Conservation (phyloP, 1,140 invertebrate species). For the Aphelinus atriplicis region DNA sequence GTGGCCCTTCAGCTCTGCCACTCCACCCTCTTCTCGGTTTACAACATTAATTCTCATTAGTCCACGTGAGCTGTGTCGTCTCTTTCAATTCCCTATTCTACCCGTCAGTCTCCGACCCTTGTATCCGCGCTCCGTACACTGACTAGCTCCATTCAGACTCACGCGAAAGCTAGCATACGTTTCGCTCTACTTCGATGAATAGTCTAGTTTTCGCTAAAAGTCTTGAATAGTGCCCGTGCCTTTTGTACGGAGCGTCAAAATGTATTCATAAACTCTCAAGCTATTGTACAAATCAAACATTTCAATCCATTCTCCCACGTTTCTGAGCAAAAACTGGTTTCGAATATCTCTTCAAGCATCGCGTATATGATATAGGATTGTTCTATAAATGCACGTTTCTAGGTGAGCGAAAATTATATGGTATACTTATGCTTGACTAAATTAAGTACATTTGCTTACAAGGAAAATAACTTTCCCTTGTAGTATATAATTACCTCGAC, state of each 20-base stretch:
- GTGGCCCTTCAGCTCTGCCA: constrained; percentile 72
- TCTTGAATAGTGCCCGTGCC: too few relatives aligned
- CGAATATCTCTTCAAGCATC: too few relatives aligned
- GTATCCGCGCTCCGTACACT: background rate
- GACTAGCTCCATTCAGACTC: background rate
- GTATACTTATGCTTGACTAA: too few relatives aligned
- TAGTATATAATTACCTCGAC: constrained; percentile 68
- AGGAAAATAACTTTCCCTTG: background rate
- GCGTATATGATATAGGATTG: too few relatives aligned
- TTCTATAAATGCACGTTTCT: too few relatives aligned
- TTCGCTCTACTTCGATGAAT: too few relatives aligned
- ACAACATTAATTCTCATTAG: background rate
- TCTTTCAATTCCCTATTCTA: background rate
- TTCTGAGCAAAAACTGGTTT: background rate
- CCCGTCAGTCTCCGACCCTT: background rate
- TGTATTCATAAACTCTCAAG: too few relatives aligned
- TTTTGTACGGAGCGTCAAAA: too few relatives aligned
- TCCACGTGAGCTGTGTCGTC: background rate
- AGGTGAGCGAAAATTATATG: too few relatives aligned
- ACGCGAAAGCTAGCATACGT: too few relatives aligned
- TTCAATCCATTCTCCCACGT: background rate
- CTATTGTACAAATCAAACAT: background rate
- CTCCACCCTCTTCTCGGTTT: constrained; percentile 44
- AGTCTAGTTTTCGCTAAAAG: too few relatives aligned
- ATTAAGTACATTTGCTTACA: background rate